Conservation (phyloP, 2,797 vertebrate genomes). For the Bucorvus abyssinicus region DNA sequence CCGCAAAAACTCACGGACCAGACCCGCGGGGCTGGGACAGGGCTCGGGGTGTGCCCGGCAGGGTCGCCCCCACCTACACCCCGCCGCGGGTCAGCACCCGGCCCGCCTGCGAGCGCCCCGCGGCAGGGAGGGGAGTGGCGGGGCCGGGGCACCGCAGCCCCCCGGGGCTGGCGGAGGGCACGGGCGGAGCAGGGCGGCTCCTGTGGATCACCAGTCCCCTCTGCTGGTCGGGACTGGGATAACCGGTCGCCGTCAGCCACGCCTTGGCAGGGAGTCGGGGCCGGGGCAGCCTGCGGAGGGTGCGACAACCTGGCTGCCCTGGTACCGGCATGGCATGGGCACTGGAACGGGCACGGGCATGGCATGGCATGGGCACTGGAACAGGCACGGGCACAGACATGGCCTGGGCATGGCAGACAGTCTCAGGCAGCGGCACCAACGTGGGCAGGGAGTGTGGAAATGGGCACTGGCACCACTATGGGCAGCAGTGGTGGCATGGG, state of each 20-base stretch:
- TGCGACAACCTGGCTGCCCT: neutral
- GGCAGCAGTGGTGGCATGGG: neutral
- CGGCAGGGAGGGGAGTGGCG: neutral
- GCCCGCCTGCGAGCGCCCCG: neutral
- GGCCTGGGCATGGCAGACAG: neutral
- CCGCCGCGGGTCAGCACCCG: neutral
- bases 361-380: neutral
- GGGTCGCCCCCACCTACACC: neutral
- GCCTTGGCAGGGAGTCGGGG: neutral
- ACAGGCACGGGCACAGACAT: neutral
- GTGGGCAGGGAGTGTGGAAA: too few relatives aligned
- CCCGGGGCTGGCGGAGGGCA: neutral
- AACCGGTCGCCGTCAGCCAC: neutral
- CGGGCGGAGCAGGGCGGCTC: neutral
- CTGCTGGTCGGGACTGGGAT: constrained; percentile 45
- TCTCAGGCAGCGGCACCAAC: neutral
- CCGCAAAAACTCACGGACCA: fast-evolving
- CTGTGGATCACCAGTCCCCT: constrained; percentile 3
- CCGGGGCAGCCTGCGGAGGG: neutral
- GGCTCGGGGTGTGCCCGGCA: neutral
- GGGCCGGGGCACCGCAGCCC: neutral
- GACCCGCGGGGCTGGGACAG: neutral
- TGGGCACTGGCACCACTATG: neutral
- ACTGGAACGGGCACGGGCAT: neutral
- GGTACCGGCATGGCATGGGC: neutral